Percentiles rank a stretch among this genome's conserved stretches.
Evolutionary conservation across 2,797 vertebrate species (phyloP).

Genomic region (Mormyrops boulengeri): DNA sequence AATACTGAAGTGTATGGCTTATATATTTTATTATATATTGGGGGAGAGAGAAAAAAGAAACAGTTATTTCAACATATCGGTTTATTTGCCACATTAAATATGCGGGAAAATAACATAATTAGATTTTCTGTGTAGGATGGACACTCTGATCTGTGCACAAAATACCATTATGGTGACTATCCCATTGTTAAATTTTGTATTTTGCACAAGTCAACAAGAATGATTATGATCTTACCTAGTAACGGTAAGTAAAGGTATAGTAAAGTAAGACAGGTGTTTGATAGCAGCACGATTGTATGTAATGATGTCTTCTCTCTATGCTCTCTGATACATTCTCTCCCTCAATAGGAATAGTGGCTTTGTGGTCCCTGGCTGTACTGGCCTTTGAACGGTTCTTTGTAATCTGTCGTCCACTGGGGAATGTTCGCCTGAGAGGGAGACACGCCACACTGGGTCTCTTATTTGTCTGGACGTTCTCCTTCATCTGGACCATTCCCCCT

Average conservation of each 20-base stretch:
- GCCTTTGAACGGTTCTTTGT: conserved; percentile 79
- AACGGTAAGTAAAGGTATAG: background rate
- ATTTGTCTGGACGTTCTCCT: conserved; percentile 83
- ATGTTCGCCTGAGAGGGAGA: conserved; percentile 57
- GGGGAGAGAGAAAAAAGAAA: background rate
- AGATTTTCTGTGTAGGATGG: background rate
- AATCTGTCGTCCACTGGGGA: conserved; percentile 74
- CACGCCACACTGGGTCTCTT: conserved; percentile 71
- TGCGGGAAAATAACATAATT: background rate
- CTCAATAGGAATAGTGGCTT: conserved; percentile 72
- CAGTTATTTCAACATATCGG: background rate
- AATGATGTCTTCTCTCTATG: background rate
- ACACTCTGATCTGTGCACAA: background rate
- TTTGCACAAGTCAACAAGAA: background rate
- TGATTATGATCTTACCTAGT: background rate
- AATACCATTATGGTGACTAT: background rate
- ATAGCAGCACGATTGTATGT: background rate
- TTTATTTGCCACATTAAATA: background rate
- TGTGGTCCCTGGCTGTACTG: conserved; percentile 84
- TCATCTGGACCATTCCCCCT: conserved; percentile 82
- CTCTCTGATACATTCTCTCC: background rate
- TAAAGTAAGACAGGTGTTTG: background rate
- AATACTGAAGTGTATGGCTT: background rate
- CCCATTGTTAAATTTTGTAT: background rate
- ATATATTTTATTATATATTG: background rate